phyloP scores from a whole-genome alignment of 2,888 invertebrate genomes.

The Iselma pallidipennis region DNA sequence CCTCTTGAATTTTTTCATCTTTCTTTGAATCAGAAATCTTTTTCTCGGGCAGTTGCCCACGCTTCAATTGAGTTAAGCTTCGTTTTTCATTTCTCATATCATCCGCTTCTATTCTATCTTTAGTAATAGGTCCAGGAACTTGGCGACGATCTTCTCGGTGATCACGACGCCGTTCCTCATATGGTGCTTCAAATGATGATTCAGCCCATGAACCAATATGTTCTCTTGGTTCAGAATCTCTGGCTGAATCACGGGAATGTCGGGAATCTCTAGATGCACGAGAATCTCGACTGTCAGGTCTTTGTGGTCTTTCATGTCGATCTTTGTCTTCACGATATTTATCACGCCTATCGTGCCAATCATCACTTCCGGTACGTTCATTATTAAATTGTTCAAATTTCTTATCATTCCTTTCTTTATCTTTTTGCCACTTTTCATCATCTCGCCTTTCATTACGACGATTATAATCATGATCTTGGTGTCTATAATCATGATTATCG shows the following conservation, averaged over 20 bases:
- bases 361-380: slow-evolving; percentile 33
- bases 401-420: slow-evolving; percentile 26
- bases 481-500: slow-evolving; percentile 47
- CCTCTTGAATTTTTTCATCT: slow-evolving; percentile 39
- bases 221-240: slow-evolving; percentile 56
- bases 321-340: slow-evolving; percentile 50
- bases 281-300: slow-evolving; percentile 64
- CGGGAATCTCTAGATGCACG: slow-evolving; percentile 61
- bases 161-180: slow-evolving; percentile 49
- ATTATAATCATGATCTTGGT: slow-evolving; percentile 41
- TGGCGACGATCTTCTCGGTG: slow-evolving; percentile 53
- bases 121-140: slow-evolving; percentile 65
- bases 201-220: slow-evolving; percentile 58
- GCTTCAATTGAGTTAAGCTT: slow-evolving; percentile 59
- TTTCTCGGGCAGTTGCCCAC: slow-evolving; percentile 48
- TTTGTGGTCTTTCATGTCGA: slow-evolving; percentile 58
- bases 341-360: slow-evolving; percentile 44
- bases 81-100: slow-evolving; percentile 59
- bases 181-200: slow-evolving; percentile 47
- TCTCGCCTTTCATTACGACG: slow-evolving; percentile 35
- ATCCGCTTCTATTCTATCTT: slow-evolving; percentile 64
- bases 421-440: slow-evolving; percentile 45
- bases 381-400: slow-evolving; percentile 25
- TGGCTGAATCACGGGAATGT: slow-evolving; percentile 54
- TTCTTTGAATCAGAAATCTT: slow-evolving; percentile 39